phyloP scores from a whole-genome alignment of 2,888 invertebrate species.

The Phania funesta region DNA sequence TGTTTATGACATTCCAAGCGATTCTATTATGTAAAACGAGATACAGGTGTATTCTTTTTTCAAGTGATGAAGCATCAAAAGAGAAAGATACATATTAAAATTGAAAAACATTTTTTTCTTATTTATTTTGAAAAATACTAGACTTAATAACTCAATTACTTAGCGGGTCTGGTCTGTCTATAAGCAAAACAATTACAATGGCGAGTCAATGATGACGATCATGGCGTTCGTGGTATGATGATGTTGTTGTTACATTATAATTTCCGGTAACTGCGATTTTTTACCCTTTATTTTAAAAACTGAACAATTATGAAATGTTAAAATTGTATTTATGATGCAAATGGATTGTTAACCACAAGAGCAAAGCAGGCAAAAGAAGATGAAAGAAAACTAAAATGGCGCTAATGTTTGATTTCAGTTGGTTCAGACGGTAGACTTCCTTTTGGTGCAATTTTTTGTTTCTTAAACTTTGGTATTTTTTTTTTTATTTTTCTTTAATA shows the following conservation, averaged over 20 bases:
- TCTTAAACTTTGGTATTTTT: neutral
- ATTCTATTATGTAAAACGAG: no score
- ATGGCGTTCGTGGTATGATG: slow-evolving; percentile 52
- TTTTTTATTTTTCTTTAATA: neutral
- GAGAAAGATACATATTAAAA: neutral
- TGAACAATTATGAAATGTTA: slow-evolving; percentile 75
- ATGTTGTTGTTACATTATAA: slow-evolving; percentile 69
- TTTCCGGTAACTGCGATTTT: slow-evolving; percentile 54
- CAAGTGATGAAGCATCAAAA: slow-evolving; percentile 12
- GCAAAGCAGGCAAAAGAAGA: neutral
- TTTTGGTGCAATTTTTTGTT: neutral
- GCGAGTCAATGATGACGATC: slow-evolving; percentile 39
- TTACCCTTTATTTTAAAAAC: slow-evolving; percentile 42
- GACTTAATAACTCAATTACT: slow-evolving; percentile 48
- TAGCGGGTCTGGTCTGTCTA: slow-evolving; percentile 24
- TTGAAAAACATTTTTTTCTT: slow-evolving; percentile 24
- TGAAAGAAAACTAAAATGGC: neutral
- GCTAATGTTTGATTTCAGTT: slow-evolving; percentile 6
- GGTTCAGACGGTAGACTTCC: neutral
- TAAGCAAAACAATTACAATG: slow-evolving; percentile 25
- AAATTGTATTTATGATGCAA: slow-evolving; percentile 28
- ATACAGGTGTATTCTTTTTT: slow-evolving; percentile 7
- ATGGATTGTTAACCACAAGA: slow-evolving; percentile 4
- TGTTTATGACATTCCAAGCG: no score
- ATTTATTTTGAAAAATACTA: neutral